Conservation (phyloP, 2,888 invertebrate genomes). For the Thecocarcelia acutangulata region DNA sequence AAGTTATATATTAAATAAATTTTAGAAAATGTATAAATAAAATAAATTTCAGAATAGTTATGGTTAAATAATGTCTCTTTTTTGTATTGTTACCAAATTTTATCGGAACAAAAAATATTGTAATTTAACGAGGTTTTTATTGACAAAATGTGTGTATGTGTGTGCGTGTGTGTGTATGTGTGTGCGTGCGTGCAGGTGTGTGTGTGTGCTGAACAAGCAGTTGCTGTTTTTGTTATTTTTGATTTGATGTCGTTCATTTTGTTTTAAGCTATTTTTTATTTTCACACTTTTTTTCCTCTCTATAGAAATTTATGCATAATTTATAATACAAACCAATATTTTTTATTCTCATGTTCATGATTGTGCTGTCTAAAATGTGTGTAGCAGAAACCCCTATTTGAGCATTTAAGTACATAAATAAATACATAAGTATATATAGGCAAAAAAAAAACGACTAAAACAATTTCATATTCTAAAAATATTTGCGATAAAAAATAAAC, state of each 20-base stretch:
- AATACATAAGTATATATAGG: too few relatives aligned
- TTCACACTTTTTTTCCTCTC: slow-evolving; percentile 11
- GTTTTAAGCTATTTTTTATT: slow-evolving; percentile 4
- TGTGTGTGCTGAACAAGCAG: slow-evolving; percentile 44
- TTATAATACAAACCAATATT: slow-evolving; percentile 61
- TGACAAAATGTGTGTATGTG: neutral
- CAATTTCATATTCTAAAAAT: too few relatives aligned
- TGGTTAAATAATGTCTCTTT: too few relatives aligned
- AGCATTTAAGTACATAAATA: neutral
- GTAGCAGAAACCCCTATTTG: neutral
- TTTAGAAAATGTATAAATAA: too few relatives aligned
- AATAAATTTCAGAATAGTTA: too few relatives aligned
- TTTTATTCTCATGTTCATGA: slow-evolving; percentile 4
- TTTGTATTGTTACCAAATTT: too few relatives aligned
- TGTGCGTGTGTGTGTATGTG: too few relatives aligned
- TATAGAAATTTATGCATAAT: slow-evolving; percentile 57
- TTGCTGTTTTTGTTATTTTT: slow-evolving; percentile 50
- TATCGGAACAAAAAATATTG: too few relatives aligned
- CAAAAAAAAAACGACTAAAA: too few relatives aligned
- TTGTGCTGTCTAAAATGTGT: neutral
- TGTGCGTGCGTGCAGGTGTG: slow-evolving; percentile 18
- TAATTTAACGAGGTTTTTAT: too few relatives aligned
- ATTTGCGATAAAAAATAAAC: too few relatives aligned
- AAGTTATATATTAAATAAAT: too few relatives aligned
- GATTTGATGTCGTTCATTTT: slow-evolving; percentile 50